Conservation (phyloP, 2,113 vertebrate species). For the Ciconia maguari region DNA sequence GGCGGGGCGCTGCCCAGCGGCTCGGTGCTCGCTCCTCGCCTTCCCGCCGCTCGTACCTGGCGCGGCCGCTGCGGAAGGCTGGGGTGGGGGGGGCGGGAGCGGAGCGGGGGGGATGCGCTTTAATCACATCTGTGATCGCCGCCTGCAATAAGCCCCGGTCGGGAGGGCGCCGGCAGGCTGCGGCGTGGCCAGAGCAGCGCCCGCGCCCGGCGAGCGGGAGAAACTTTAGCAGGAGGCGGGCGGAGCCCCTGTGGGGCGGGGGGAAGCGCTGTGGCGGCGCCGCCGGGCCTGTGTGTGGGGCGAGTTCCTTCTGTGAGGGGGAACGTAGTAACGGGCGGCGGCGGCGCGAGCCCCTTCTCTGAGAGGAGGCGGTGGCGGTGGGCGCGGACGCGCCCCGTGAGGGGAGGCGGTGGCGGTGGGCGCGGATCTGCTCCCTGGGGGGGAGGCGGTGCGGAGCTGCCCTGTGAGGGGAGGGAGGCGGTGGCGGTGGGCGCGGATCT, state of each 20-base stretch:
- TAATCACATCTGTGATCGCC: background rate
- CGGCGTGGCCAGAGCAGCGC: background rate
- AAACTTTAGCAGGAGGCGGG: background rate
- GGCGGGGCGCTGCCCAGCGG: background rate
- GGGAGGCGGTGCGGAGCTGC: background rate
- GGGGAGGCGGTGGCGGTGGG: background rate
- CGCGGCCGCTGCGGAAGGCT: background rate
- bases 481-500: background rate
- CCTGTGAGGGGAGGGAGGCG: no score
- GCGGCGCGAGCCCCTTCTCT: no score
- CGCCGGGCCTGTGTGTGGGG: no score
- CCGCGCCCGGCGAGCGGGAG: background rate
- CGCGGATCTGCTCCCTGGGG: background rate
- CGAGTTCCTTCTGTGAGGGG: no score
- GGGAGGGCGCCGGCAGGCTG: no score
- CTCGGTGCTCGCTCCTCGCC: background rate
- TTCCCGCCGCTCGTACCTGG: background rate
- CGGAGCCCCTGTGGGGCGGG: background rate
- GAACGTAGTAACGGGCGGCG: no score
- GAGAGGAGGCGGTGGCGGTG: background rate
- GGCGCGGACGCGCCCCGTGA: background rate
- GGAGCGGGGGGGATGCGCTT: no score
- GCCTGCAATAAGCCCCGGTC: no score
- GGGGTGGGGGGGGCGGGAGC: background rate
- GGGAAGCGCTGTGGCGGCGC: background rate